Evolutionary conservation across 1,140 invertebrate genomes (phyloP).

Genomic region (Drosophila bocki): DNA sequence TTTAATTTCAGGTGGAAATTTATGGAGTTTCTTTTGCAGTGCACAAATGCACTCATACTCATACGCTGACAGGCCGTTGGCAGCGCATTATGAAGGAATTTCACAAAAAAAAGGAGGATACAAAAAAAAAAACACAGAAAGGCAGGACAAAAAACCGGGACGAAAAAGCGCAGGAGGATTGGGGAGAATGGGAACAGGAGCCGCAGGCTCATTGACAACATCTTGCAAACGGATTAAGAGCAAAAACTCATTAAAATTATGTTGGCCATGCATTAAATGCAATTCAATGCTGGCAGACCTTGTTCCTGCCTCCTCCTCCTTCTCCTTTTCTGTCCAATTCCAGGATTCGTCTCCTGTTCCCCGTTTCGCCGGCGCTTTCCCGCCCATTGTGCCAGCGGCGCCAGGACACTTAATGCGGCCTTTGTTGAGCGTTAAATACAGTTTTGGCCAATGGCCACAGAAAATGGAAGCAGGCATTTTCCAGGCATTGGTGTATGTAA

Average conservation of each 20-base stretch:
- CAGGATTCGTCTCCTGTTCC: conserved; percentile 5
- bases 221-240: conserved; percentile 81
- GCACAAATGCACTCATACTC: conserved; percentile 28
- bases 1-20: not conserved
- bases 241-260: conserved; percentile 81
- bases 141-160: conserved; percentile 31
- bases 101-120: conserved; percentile 9
- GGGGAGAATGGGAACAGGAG: conserved; percentile 27
- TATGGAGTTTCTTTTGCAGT: not conserved
- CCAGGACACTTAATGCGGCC: conserved; percentile 43
- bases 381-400: conserved; percentile 28
- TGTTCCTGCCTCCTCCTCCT: not conserved
- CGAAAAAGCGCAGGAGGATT: conserved; percentile 1
- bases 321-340: conserved; percentile 1
- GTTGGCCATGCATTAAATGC: conserved; percentile 80
- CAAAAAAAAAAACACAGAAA: conserved; percentile 5
- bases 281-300: conserved; percentile 68
- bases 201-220: conserved; percentile 77
- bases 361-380: conserved; percentile 7
- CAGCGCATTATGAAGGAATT: conserved; percentile 68
- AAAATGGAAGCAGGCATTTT: conserved; percentile 11
- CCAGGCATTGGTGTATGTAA: not conserved
- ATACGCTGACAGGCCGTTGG: conserved; percentile 54
- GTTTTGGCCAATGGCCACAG: conserved; percentile 37
- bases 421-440: conserved; percentile 51